Percentiles rank a stretch among this genome's conserved stretches.
Conservation (phyloP, 2,888 invertebrate species). For the Hypomecis atomaria region DNA sequence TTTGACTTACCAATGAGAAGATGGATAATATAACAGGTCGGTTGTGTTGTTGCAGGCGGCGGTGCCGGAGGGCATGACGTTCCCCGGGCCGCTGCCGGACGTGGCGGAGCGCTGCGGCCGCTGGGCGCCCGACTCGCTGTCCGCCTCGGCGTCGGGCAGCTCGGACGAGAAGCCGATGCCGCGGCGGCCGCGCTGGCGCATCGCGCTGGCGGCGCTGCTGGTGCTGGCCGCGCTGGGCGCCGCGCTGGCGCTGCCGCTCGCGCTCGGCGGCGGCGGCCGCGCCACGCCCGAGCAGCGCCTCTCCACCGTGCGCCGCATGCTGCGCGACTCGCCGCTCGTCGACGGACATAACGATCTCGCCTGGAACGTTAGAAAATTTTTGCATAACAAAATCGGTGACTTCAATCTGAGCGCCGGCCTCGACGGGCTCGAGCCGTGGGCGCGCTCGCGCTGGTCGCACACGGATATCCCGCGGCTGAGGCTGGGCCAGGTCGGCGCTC, state of each 20-base stretch:
- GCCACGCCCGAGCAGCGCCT: constrained; percentile 86
- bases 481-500: constrained; percentile 94
- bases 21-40: neutral
- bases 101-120: constrained; percentile 82
- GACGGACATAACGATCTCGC: constrained; percentile 95
- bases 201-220: constrained; percentile 85
- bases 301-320: constrained; percentile 86
- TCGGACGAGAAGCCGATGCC: constrained; percentile 80
- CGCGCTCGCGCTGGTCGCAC: constrained; percentile 94
- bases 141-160: constrained; percentile 79
- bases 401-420: constrained; percentile 88
- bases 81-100: constrained; percentile 81
- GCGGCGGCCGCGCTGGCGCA: constrained; percentile 83
- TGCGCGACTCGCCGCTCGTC: constrained; percentile 88
- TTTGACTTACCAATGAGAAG: too few relatives aligned
- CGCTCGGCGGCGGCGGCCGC: constrained; percentile 76
- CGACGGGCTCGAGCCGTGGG: constrained; percentile 91
- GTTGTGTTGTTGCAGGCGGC: constrained; percentile 70
- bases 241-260: constrained; percentile 85
- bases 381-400: constrained; percentile 90
- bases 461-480: constrained; percentile 95
- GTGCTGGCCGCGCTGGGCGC: constrained; percentile 85
- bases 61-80: constrained; percentile 81
- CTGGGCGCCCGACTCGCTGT: constrained; percentile 80
- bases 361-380: constrained; percentile 95